Evolutionary conservation across 2,797 vertebrate genomes (phyloP), one percentile per base, ranked within the genome.

Genomic region (Discoglossus pictus): DNA sequence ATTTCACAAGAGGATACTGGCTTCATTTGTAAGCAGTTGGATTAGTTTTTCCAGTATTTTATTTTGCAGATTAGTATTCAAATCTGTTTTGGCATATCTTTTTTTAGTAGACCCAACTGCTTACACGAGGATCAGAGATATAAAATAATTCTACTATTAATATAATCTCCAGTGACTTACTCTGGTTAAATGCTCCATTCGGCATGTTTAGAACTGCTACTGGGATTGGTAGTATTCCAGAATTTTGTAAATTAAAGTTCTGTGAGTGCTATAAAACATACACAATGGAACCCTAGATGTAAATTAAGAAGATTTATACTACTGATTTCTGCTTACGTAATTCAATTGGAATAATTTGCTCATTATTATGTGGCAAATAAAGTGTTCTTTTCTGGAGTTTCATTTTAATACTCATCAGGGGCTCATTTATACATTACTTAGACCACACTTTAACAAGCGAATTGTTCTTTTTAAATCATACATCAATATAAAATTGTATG

Each of bases 301-400:
- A 87, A 88, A 89, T 90, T 88, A 88, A 84, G 75, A 84, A 89
- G 83, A 89, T 87, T 87, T 88, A 88, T 86, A 74, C 35, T 73
- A 39, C 44, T 13, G 71, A 74, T 86, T 84, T 86, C 82, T 87
- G 82, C 84, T 91, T 89, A 83, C 35, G 25, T 84, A 90, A 85
- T 79, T 89, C 83, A 85, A 75, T 82, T 82, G 78, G 75, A 87
- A 89, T 81, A 86, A 82, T 84, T 89, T 86, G 81, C 80, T 84
- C 82, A 80, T 84, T 88, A 88, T 89, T 88, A 89, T 88, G 87
- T 86, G 82, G 80, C 77, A 85, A 86, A 86, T 87, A 84, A 87
- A 88, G 75, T 74, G 74, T 69, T 84, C 70, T 83, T 80, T 77
- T 79, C 79, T 76, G 73, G 87, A 87, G 81, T 82, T 75, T 61